phyloP scores from a whole-genome alignment of 2,888 invertebrate species.

The Hydraecia micacea region DNA sequence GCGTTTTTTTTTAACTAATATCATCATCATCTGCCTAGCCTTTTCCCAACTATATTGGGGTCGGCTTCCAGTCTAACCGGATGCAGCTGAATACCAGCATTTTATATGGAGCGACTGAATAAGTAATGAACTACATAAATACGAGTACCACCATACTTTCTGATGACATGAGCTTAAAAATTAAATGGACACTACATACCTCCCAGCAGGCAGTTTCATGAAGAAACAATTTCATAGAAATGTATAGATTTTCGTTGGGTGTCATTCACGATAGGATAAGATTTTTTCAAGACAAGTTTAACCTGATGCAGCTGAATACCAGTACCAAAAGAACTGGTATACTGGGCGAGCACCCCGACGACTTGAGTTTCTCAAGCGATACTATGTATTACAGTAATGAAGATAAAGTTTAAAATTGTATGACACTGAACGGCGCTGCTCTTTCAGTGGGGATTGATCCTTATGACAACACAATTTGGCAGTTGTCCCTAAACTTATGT shows the following conservation, averaged over 20 bases:
- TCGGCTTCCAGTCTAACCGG: neutral
- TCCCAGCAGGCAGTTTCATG: constrained; percentile 2
- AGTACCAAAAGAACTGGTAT: too few relatives aligned
- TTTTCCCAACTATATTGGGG: neutral
- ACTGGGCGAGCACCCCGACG: too few relatives aligned
- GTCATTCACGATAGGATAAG: constrained; percentile 13
- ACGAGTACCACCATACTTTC: neutral
- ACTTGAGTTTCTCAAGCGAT: too few relatives aligned
- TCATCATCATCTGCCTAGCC: neutral
- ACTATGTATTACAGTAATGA: too few relatives aligned
- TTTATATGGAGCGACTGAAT: neutral
- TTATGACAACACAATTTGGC: too few relatives aligned
- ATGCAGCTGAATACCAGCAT: neutral
- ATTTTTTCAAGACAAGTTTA: neutral
- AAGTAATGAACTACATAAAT: neutral
- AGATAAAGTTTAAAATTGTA: too few relatives aligned
- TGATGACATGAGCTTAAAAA: neutral
- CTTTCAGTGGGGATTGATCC: too few relatives aligned
- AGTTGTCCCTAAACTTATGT: too few relatives aligned
- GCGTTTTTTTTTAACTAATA: too few relatives aligned
- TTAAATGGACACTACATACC: neutral
- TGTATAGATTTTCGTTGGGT: constrained; percentile 18
- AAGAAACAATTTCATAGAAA: neutral
- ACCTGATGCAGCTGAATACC: too few relatives aligned
- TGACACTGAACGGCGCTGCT: too few relatives aligned